Percentiles rank a stretch among this genome's conserved stretches.
Conservation (phyloP, 1,140 invertebrate genomes). For the Heterodera schachtii region DNA sequence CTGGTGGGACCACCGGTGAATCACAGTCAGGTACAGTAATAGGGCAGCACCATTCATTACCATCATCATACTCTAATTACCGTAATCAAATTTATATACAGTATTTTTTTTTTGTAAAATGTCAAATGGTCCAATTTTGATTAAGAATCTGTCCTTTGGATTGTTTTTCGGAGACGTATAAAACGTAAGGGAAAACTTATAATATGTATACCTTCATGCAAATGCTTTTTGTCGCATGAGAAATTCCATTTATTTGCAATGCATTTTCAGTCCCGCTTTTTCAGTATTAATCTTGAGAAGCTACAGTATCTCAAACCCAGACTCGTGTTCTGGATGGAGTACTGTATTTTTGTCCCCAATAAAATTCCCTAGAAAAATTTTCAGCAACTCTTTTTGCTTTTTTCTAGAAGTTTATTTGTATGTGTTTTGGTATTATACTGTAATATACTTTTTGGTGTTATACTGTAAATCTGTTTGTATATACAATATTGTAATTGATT, state of each 20-base stretch:
- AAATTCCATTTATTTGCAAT: not conserved
- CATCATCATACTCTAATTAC: too few relatives aligned
- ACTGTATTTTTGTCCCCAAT: not conserved
- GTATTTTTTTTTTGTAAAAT: not conserved
- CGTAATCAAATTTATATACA: too few relatives aligned
- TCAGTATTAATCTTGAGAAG: too few relatives aligned
- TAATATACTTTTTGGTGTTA: not conserved
- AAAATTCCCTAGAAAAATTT: too few relatives aligned
- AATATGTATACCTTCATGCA: constrained; percentile 16
- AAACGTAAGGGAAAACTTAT: constrained; percentile 57
- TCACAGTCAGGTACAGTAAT: not conserved
- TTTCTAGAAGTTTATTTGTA: not conserved
- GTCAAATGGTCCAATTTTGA: not conserved
- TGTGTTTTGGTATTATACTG: not conserved
- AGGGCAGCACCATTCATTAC: not conserved
- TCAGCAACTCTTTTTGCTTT: too few relatives aligned
- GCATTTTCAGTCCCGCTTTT: too few relatives aligned
- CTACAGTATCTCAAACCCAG: too few relatives aligned
- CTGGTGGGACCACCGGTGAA: not conserved
- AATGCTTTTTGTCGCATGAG: constrained; percentile 9
- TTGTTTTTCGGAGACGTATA: constrained; percentile 58
- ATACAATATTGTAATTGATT: not conserved
- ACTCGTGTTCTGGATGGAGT: not conserved
- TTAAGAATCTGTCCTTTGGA: constrained; percentile 45
- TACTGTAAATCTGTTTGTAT: not conserved